Evolutionary conservation across 2,797 vertebrate genomes (phyloP).

Genomic region (Phrynocephalus guinanensis): DNA sequence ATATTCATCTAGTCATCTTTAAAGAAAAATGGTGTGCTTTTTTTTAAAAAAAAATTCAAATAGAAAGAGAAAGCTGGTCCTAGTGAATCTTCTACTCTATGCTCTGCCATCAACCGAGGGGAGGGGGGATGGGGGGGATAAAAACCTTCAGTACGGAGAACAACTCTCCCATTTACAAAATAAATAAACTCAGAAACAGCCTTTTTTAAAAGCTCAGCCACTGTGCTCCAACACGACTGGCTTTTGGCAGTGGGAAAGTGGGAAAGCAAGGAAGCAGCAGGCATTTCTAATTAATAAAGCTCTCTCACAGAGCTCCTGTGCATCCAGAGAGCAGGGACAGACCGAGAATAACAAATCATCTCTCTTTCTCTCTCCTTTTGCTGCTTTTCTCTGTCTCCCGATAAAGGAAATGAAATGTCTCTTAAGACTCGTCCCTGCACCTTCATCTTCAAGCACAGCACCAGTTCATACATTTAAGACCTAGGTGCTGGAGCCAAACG

Average conservation of each 20-base stretch:
- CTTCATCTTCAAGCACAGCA: background rate
- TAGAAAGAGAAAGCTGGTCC: background rate
- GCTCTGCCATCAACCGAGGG: background rate
- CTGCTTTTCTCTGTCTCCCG: background rate
- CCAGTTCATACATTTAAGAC: background rate
- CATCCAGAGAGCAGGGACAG: constrained; percentile 21
- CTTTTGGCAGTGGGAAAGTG: constrained; percentile 21
- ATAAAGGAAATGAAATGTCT: background rate
- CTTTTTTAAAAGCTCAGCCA: constrained; percentile 32
- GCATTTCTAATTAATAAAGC: constrained; percentile 35
- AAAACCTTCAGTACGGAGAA: constrained; percentile 20
- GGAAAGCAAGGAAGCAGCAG: constrained; percentile 11
- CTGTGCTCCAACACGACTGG: background rate
- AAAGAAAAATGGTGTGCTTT: background rate
- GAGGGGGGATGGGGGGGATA: background rate
- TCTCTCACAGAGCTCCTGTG: constrained; percentile 22
- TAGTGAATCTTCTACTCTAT: background rate
- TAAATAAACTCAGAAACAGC: constrained; percentile 30
- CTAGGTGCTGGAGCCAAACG: background rate
- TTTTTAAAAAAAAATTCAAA: background rate
- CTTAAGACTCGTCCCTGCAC: background rate
- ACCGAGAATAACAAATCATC: constrained; percentile 12
- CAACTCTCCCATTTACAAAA: constrained; percentile 44
- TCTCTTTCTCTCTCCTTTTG: background rate
- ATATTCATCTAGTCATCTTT: background rate